Base-by-base conservation (phyloP, 1,140 invertebrate genomes). In the Philaenus spumarius region DNA sequence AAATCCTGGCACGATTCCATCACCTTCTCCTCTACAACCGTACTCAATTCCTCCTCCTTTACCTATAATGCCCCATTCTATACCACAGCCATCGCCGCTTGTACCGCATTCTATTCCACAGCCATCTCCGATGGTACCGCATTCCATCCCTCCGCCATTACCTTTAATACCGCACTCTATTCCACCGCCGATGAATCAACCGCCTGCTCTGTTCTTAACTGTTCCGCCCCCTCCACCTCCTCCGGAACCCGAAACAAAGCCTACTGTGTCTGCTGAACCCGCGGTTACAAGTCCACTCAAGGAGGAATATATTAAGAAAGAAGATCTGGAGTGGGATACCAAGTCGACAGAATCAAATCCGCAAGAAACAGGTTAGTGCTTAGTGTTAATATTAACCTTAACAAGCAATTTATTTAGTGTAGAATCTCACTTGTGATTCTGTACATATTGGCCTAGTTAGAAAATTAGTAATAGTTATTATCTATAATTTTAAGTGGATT, bases 1-100 rank as follows among this genome's bases (percentile, higher is more conserved):
- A 22, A 76, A 76, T 54, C 73, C 76, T 6, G 75, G 77, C 12
- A 76, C 74, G 64, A 75, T 80, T 51, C 76, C 75, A 40, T 76
- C 77, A 0, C 76, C 78, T 2, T 72, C 67, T 26, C 66, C 71
- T 3, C 62, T 72, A 24, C 69, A 71, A 56, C 61, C 73, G 22
- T 69, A 69, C 42, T 67, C 70, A 60, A 72, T 73, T 22, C 72
- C 70, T n/a, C 70, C 68, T 39, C 71, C 70, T 6, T 71, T 72
- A 59, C 72, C 71, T 12, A 53, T 73, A 11, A 68, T 70, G 59
- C 51, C 72, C 20, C 60, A 70, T 47, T 62, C 64, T 48, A 72
- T 73, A 20, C 72, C 69, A n/a, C 72, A 69, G 15, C 71, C 71
- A 15, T 60, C 61, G 35, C 62, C 64, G 2, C 58, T 66, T 11